Conservation (phyloP, 92 coral and sea anemone genomes). For the Palythoa grandiflora region DNA sequence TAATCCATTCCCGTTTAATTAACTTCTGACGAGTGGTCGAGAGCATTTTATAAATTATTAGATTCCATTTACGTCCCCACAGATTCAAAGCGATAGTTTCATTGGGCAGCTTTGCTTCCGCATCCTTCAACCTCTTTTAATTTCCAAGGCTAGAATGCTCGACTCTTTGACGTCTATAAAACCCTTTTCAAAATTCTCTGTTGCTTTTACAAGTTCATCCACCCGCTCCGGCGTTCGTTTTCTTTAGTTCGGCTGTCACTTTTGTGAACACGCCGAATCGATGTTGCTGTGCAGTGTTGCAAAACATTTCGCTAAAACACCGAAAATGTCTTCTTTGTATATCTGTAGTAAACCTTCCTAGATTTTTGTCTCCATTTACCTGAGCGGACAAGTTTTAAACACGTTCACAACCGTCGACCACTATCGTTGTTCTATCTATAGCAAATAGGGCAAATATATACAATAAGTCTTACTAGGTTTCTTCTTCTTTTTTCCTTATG, state of each 20-base stretch:
- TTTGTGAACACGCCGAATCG: not conserved
- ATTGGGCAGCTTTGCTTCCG: not conserved
- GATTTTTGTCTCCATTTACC: not conserved
- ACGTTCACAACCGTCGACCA: too few relatives aligned
- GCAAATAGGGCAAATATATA: too few relatives aligned
- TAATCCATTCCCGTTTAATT: not conserved
- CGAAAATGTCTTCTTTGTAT: not conserved
- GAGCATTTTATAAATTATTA: not conserved
- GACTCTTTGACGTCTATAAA: not conserved
- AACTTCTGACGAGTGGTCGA: not conserved
- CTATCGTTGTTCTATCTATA: too few relatives aligned
- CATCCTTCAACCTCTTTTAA: not conserved
- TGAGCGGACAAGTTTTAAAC: too few relatives aligned
- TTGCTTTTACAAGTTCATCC: not conserved
- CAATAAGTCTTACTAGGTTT: too few relatives aligned
- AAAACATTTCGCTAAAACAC: not conserved
- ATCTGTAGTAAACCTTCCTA: not conserved
- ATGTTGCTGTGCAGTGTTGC: not conserved
- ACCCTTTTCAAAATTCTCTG: not conserved
- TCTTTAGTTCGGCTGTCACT: not conserved
- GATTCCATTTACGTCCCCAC: not conserved
- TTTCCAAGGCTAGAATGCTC: not conserved
- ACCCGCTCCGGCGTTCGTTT: not conserved
- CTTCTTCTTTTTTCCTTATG: too few relatives aligned
- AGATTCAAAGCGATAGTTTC: not conserved